These are phyloP conservation scores for Punctoribates punctum DNA, from an alignment of 2,888 invertebrate genomes.

Conservation along the genomic window DNA sequence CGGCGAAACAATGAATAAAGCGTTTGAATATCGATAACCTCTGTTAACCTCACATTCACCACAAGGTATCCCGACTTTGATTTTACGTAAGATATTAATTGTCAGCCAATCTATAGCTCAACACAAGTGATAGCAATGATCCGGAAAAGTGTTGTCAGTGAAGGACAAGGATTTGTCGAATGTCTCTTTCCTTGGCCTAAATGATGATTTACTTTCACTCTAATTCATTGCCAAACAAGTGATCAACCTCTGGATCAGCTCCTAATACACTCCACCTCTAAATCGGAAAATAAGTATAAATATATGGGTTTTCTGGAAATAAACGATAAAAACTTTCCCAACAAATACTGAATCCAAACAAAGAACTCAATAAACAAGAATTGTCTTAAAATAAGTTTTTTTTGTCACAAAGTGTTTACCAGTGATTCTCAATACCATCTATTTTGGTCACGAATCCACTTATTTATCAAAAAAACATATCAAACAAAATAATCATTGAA, in stretches of 20 bases:
- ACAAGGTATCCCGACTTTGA: constrained; percentile 8
- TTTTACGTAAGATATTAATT: neutral
- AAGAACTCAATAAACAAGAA: neutral
- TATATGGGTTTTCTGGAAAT: neutral
- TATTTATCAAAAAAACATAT: neutral
- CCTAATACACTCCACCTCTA: constrained; percentile 28
- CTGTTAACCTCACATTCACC: neutral
- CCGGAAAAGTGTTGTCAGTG: constrained; percentile 40
- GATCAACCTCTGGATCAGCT: constrained; percentile 11
- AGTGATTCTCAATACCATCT: neutral
- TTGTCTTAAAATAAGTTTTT: neutral
- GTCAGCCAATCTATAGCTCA: neutral
- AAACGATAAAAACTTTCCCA: neutral
- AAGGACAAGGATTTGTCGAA: constrained; percentile 33
- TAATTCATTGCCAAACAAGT: constrained; percentile 18
- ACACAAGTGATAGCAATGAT: constrained; percentile 13
- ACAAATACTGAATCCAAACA: neutral
- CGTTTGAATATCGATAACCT: constrained; percentile 28
- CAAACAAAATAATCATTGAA: neutral
- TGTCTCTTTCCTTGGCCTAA: constrained; percentile 35
- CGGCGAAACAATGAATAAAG: neutral
- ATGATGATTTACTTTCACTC: constrained; percentile 37
- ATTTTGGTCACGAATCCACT: neutral
- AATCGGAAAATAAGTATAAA: constrained; percentile 7
- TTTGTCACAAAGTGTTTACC: too few relatives aligned